Percentiles rank a stretch among this genome's conserved stretches.
Evolutionary conservation across 2,113 vertebrate species (phyloP).

Genomic region (Sula dactylatra): DNA sequence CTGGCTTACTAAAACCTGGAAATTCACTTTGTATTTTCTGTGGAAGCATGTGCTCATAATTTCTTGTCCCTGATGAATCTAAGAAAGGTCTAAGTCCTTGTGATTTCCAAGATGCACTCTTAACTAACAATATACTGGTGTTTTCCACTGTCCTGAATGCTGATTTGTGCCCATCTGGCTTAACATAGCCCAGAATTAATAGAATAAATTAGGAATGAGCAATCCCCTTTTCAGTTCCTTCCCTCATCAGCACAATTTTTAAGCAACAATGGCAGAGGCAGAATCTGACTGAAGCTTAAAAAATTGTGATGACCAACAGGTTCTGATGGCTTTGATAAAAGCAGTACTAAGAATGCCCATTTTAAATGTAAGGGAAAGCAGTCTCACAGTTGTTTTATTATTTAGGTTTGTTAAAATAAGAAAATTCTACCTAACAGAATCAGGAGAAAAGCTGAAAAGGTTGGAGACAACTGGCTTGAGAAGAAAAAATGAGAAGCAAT

Average conservation of each 20-base stretch:
- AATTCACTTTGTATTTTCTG: background rate
- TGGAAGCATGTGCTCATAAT: background rate
- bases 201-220: background rate
- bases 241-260: background rate
- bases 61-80: background rate
- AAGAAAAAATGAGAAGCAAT: background rate
- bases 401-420: background rate
- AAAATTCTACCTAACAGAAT: background rate
- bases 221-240: background rate
- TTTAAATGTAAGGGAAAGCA: background rate
- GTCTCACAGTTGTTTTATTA: background rate
- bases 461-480: background rate
- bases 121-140: background rate
- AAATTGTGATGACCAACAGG: background rate
- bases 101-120: background rate
- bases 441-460: background rate
- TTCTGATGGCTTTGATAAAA: background rate
- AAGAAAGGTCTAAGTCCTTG: background rate
- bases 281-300: background rate
- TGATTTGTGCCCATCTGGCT: background rate
- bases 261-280: background rate
- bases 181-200: background rate
- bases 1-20: background rate
- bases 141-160: background rate
- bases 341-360: rapidly evolving